Evolutionary conservation across 2,797 vertebrate species (phyloP).

Genomic region (Eremophila alpestris): DNA sequence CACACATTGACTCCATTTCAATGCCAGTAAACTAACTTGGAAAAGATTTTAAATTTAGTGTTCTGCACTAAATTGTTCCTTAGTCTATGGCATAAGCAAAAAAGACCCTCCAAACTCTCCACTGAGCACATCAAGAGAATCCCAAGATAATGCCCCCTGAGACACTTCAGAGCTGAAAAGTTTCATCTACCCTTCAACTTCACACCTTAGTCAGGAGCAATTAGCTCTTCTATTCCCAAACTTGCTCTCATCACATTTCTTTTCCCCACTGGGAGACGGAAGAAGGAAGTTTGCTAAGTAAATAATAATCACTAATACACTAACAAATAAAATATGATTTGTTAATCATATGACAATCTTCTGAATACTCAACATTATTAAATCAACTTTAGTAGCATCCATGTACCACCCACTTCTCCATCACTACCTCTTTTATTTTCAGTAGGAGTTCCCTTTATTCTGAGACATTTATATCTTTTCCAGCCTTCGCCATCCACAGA

Average conservation of each 20-base stretch:
- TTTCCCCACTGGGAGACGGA: not conserved
- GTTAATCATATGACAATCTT: constrained; percentile 34
- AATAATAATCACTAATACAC: not conserved
- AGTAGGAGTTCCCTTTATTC: constrained; percentile 1
- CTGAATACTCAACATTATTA: constrained; percentile 6
- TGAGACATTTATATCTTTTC: not conserved
- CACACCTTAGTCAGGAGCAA: not conserved
- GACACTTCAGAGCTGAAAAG: not conserved
- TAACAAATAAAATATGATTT: constrained; percentile 61
- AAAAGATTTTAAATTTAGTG: not conserved
- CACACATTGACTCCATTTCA: fast-evolving
- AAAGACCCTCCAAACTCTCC: not conserved
- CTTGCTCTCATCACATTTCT: not conserved
- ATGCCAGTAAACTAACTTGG: not conserved
- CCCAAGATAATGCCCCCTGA: not conserved
- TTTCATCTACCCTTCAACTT: not conserved
- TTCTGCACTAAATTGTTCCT: not conserved
- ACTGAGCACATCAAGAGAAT: not conserved
- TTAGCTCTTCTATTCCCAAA: not conserved
- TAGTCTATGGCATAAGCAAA: not conserved
- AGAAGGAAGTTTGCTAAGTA: constrained; percentile 49
- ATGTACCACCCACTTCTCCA: constrained; percentile 2
- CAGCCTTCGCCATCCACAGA: not conserved
- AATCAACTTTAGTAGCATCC: not conserved
- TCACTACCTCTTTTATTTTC: not conserved